These are phyloP conservation scores for Turdus rufiventris DNA, from an alignment of 2,113 vertebrate species.

Conservation along the genomic window DNA sequence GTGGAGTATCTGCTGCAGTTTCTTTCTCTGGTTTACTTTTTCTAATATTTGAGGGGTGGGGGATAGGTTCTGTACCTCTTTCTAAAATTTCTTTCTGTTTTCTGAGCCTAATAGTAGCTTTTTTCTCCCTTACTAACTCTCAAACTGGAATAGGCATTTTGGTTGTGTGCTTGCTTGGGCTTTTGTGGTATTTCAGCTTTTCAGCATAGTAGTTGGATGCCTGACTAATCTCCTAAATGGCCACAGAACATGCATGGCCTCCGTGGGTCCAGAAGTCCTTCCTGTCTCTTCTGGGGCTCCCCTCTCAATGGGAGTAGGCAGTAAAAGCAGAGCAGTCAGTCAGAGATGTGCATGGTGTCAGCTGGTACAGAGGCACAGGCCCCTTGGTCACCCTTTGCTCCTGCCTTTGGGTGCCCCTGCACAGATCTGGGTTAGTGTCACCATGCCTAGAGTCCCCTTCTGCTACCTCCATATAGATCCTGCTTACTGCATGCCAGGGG, in stretches of 20 bases:
- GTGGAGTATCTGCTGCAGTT: neutral
- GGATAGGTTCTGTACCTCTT: neutral
- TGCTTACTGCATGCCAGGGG: accelerated
- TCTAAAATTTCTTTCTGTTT: neutral
- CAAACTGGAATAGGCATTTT: neutral
- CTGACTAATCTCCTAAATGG: neutral
- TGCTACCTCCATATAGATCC: neutral
- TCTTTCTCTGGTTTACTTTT: neutral
- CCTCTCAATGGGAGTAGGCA: neutral
- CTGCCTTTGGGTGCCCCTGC: neutral
- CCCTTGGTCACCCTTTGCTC: neutral
- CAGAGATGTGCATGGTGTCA: accelerated
- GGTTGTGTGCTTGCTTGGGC: neutral
- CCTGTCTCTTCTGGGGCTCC: neutral
- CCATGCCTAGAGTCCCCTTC: neutral
- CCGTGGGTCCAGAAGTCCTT: neutral
- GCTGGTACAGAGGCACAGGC: accelerated
- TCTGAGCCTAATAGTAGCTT: neutral
- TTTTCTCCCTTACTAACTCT: neutral
- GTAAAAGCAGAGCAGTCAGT: neutral
- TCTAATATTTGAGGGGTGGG: neutral
- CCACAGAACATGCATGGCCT: accelerated
- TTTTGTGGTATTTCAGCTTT: neutral
- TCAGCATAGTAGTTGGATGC: neutral
- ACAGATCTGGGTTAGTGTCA: neutral